phyloP scores from a whole-genome alignment of 2,888 invertebrate species.

The Oscheius sp. region DNA sequence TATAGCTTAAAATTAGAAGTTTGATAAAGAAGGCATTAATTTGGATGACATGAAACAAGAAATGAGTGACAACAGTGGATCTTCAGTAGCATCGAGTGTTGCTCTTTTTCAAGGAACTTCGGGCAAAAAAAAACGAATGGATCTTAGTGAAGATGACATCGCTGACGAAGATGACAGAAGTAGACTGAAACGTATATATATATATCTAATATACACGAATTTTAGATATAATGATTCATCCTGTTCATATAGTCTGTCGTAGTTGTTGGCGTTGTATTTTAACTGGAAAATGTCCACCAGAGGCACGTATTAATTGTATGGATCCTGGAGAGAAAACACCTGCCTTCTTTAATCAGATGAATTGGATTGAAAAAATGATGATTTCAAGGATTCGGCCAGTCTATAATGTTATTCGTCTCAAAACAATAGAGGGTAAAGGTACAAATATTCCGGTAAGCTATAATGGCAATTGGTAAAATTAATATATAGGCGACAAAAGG shows the following conservation, averaged over 20 bases:
- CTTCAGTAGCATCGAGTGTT: not conserved
- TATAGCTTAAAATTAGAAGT: too few species aligned
- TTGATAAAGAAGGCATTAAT: too few species aligned
- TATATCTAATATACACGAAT: too few species aligned
- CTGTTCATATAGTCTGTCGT: too few species aligned
- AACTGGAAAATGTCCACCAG: too few species aligned
- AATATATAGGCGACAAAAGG: not conserved
- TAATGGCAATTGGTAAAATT: not conserved
- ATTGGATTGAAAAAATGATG: not conserved
- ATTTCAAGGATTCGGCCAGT: not conserved
- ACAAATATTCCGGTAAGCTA: not conserved
- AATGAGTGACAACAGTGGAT: too few species aligned
- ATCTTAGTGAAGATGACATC: too few species aligned
- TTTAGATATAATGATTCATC: too few species aligned
- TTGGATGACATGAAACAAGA: too few species aligned
- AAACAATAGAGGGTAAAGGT: not conserved
- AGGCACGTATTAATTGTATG: not conserved
- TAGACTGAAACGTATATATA: too few species aligned
- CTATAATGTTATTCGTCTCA: not conserved
- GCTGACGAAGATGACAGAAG: too few species aligned
- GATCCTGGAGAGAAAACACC: not conserved
- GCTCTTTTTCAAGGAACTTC: not conserved
- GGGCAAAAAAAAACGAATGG: not conserved
- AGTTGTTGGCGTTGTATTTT: too few species aligned
- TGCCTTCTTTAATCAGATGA: not conserved